Conservation (phyloP, 2,888 invertebrate genomes). For the Cryptosula pallasiana region DNA sequence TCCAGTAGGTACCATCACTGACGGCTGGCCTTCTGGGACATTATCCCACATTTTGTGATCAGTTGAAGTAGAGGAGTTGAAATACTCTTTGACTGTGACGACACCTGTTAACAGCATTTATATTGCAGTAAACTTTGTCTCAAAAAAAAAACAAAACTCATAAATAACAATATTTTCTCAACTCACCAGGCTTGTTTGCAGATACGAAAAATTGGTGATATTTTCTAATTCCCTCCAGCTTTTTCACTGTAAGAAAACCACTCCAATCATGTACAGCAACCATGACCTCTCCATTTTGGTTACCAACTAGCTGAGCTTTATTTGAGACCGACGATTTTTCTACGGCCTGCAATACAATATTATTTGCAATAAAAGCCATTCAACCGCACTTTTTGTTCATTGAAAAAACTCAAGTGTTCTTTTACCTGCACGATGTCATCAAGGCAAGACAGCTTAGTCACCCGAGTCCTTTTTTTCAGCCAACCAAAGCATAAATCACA, state of each 20-base stretch:
- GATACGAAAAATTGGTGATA: neutral
- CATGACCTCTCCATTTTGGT: neutral
- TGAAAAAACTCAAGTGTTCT: neutral
- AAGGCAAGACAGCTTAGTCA: neutral
- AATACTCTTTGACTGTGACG: neutral
- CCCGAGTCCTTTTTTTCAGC: conserved; percentile 1
- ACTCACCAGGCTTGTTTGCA: neutral
- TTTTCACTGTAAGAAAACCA: neutral
- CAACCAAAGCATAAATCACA: neutral
- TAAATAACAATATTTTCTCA: neutral
- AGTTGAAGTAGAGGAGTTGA: neutral
- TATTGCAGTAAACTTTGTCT: neutral
- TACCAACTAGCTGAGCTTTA: neutral
- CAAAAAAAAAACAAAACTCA: neutral
- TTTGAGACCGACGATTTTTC: neutral
- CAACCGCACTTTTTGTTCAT: neutral
- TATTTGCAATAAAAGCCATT: neutral
- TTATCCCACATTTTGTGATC: neutral
- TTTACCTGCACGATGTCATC: neutral
- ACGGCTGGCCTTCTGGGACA: neutral
- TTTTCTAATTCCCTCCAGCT: neutral
- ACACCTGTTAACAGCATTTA: neutral
- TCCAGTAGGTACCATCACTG: neutral
- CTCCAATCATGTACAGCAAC: conserved; percentile 9
- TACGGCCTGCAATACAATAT: neutral